Base-by-base conservation (phyloP, 1,140 invertebrate species). In the Psilanteris sp. region DNA sequence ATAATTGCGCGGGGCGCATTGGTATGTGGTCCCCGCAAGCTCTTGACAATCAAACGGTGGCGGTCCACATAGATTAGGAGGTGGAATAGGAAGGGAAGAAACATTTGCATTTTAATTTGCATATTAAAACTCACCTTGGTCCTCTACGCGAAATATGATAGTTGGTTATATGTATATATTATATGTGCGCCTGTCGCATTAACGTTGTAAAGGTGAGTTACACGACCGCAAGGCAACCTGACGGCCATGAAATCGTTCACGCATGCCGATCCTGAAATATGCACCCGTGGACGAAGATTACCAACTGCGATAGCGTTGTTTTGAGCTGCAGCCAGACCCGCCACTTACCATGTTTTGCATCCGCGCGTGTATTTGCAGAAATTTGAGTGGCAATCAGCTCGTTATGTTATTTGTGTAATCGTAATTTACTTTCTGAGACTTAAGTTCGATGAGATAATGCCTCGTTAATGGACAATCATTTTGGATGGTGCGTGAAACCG, bases 231-330 rank as follows among this genome's bases (percentile, higher is more conserved):
- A 85, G 83, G 80, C 79, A 86, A 87, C 82, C 81, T 78, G 84
- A 83, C 83, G 85, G 83, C 82, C 85, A 86, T 86, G 83, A 86
- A 82, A 84, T 83, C 78, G 79, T 85, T 87, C 85, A 84, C 81
- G 85, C 84, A 87, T 85, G 84, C 85, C 83, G 84, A 87, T 86
- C 82, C 83, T 85, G 82, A 87, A 87, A 87, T 85, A 87, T 87
- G 84, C 83, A 83, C 84, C 80, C 80, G 79, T 70, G 62, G 64
- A 77, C 70, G 72, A 67, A 80, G 81, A 84, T 84, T 68, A 74
- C 74, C 68, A 57, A 24, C 43, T 57, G 41, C 55, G 81, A 84
- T 84, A 83, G 67, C 64, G 71, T 67, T 79, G 66, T 72, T 57
- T 67, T 68, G 73, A 80, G n/a, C 64, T 39, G 68, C 41, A 26